Evolutionary conservation across 2,888 invertebrate species (phyloP).

Genomic region (Drosophila conformis): DNA sequence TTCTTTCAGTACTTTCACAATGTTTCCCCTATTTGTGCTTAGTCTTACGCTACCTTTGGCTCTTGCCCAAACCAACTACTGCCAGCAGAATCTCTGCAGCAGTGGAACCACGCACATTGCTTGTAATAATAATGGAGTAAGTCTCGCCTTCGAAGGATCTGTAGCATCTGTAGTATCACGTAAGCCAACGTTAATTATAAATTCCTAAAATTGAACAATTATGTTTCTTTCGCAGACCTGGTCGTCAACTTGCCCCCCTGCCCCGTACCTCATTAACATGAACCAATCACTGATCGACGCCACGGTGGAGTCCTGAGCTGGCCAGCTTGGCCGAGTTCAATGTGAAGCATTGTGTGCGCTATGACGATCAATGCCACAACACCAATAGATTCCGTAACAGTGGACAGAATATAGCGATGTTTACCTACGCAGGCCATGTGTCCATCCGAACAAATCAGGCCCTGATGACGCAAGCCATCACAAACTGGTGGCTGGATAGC

Average conservation of each 20-base stretch:
- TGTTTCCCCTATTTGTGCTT: constrained; percentile 36
- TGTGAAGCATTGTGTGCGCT: constrained; percentile 49
- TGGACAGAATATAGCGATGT: constrained; percentile 56
- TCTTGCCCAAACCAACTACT: constrained; percentile 41
- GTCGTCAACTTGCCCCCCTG: constrained; percentile 43
- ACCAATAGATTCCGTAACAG: constrained; percentile 40
- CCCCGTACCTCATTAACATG: constrained; percentile 32
- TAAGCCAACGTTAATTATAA: background rate
- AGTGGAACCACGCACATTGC: constrained; percentile 35
- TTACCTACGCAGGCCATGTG: constrained; percentile 26
- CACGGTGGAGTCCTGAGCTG: constrained; percentile 46
- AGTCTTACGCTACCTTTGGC: constrained; percentile 18
- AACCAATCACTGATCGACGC: background rate
- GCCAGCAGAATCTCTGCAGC: constrained; percentile 25
- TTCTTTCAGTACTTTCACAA: constrained; percentile 26
- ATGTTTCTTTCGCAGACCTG: constrained; percentile 23
- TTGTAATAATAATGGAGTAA: constrained; percentile 51
- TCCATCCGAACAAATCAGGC: constrained; percentile 4
- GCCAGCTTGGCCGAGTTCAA: constrained; percentile 51
- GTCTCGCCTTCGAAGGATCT: constrained; percentile 14
- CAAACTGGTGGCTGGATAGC: constrained; percentile 61
- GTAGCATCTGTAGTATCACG: background rate
- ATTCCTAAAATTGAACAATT: background rate
- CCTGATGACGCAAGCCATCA: constrained; percentile 25
- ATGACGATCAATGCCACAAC: constrained; percentile 51